phyloP scores from a whole-genome alignment of 2,888 invertebrate genomes.

The Mesorhabditis belari region DNA sequence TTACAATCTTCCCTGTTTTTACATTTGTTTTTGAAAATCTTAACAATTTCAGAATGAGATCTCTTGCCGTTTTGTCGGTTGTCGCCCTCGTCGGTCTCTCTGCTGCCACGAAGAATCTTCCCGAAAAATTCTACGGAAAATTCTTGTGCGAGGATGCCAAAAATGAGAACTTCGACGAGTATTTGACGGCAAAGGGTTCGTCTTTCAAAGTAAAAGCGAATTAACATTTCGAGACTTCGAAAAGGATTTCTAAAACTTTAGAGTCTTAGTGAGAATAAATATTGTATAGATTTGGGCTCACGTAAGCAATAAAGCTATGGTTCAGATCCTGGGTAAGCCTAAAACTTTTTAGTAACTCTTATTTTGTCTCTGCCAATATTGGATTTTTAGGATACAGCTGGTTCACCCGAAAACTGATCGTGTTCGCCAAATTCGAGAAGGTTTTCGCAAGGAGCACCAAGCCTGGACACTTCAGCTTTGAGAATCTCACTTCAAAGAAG shows the following conservation, averaged over 20 bases:
- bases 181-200: conserved; percentile 35
- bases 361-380: background rate
- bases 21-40: background rate
- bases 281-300: no score
- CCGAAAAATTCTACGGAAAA: conserved; percentile 38
- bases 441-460: conserved; percentile 21
- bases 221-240: no score
- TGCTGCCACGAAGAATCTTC: conserved; percentile 16
- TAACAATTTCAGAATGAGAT: background rate
- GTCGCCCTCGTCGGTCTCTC: conserved; percentile 14
- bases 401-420: conserved; percentile 41
- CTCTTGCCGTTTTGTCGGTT: conserved; percentile 1
- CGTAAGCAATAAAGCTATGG: no score
- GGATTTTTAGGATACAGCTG: conserved; percentile 31
- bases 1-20: background rate
- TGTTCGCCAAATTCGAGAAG: conserved; percentile 41
- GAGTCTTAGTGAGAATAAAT: no score
- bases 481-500: conserved; percentile 46
- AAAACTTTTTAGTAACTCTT: background rate
- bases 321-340: no score
- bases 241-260: no score
- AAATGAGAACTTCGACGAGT: conserved; percentile 38
- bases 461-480: conserved; percentile 21
- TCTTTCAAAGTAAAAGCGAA: background rate
- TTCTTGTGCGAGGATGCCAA: conserved; percentile 38